Evolutionary conservation across 1,140 invertebrate species (phyloP).

Genomic region (Euwallacea similis): DNA sequence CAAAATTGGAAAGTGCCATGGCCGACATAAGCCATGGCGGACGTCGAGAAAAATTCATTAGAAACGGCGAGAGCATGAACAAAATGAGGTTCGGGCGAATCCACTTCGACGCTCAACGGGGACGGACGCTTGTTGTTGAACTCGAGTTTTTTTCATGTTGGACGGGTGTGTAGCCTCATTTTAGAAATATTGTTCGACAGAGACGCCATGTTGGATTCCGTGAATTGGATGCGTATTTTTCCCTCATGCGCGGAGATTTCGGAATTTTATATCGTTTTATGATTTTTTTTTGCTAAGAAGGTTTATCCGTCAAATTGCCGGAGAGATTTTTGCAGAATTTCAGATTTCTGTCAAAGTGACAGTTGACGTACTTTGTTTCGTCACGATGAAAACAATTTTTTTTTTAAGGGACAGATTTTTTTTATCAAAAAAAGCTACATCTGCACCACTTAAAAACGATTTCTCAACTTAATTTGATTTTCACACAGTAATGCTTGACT

Average conservation of each 20-base stretch:
- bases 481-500: too few species aligned
- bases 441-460: too few species aligned
- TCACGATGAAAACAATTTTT: too few species aligned
- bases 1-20: conserved; percentile 44
- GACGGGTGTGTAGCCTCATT: conserved; percentile 26
- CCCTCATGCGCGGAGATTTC: too few species aligned
- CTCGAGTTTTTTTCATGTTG: conserved; percentile 23
- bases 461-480: too few species aligned
- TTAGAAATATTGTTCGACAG: conserved; percentile 8
- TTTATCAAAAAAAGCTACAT: too few species aligned
- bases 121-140: conserved; percentile 18
- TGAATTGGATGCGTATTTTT: neutral
- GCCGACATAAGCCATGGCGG: conserved; percentile 39
- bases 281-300: neutral
- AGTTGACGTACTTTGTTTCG: too few species aligned
- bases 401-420: too few species aligned
- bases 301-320: neutral
- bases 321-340: conserved; percentile 1
- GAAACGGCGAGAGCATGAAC: conserved; percentile 51
- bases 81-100: conserved; percentile 55
- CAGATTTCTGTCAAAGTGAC: neutral
- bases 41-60: conserved; percentile 52
- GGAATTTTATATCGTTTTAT: neutral
- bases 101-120: conserved; percentile 48
- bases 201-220: conserved; percentile 10